Percentiles rank a stretch among this genome's conserved stretches.
These are phyloP conservation scores for Hydrotaea diabolus DNA, from an alignment of 2,888 invertebrate species.

Conservation along the genomic window DNA sequence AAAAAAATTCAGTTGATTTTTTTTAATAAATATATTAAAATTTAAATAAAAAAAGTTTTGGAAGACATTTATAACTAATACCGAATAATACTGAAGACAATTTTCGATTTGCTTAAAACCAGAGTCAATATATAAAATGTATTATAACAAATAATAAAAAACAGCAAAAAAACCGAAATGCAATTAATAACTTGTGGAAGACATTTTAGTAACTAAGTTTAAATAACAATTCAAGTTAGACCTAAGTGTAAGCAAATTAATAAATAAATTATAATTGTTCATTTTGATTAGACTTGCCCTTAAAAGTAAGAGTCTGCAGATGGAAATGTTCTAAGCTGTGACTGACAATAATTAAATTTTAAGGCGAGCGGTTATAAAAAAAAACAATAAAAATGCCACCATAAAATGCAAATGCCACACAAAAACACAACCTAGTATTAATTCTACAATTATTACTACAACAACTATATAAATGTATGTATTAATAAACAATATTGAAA, in stretches of 20 bases:
- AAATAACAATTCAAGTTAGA: slow-evolving; percentile 14
- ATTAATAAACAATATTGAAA: slow-evolving; percentile 70
- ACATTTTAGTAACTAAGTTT: slow-evolving; percentile 57
- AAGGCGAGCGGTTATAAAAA: slow-evolving; percentile 64
- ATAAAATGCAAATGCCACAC: slow-evolving; percentile 55
- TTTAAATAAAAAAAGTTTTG: slow-evolving; percentile 57
- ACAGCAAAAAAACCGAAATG: slow-evolving; percentile 16
- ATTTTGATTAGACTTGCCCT: slow-evolving; percentile 67
- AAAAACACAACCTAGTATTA: slow-evolving; percentile 48
- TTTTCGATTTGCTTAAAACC: slow-evolving; percentile 57
- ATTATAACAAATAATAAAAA: slow-evolving; percentile 52
- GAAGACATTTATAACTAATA: slow-evolving; percentile 61
- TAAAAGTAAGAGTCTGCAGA: slow-evolving; percentile 75
- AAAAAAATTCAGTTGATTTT: slow-evolving; percentile 1
- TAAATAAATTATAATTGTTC: slow-evolving; percentile 41
- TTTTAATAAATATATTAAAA: slow-evolving; percentile 21
- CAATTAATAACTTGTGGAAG: slow-evolving; percentile 59
- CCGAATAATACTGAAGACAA: slow-evolving; percentile 55
- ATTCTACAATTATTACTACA: slow-evolving; percentile 2
- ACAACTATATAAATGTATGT: slow-evolving; percentile 38
- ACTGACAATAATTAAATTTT: slow-evolving; percentile 78
- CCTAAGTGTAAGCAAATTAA: slow-evolving; percentile 47
- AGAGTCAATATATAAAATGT: slow-evolving; percentile 56
- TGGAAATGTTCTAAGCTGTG: slow-evolving; percentile 77
- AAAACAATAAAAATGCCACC: no score